Base-by-base conservation (phyloP, 2,113 vertebrate genomes). In the Phaetusa simplex region DNA sequence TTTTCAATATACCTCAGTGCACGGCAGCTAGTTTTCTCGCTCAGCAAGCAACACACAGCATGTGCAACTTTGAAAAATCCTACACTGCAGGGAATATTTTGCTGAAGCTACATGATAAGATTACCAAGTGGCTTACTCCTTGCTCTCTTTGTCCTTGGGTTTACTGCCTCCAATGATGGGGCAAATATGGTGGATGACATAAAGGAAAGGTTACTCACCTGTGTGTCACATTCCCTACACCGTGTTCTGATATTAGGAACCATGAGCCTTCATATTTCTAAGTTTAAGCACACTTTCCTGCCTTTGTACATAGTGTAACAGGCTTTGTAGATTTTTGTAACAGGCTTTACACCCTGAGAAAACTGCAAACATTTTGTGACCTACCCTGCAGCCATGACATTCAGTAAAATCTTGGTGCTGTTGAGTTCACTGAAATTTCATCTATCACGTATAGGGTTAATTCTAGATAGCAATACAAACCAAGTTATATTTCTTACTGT, bases 101-200 rank as follows among this genome's bases (percentile, higher is more conserved):
- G 95, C 97, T 98, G 96, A 96, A 96, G 83, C 96, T 94, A 95
- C 98, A 98, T 95, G 97, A 97, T 97, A 96, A 96, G 97, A 96
- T 97, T 98, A 96, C 92, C 95, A 96, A 97, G 96, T 94, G 93
- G 78, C 93, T 98, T 92, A 94, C 91, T 95, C 96, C 87, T 95
- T 95, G 95, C 96, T 97, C 94, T 93, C 80, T 98, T 98, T 98
- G 97, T 98, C 97, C 98, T 98, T 97, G 96, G 86, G 85, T 97
- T 97, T 98, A 74, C 91, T 97, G 76, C 88, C 89, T 94, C 94
- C 96, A 93, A 52, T 82, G 95, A 90, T n/a, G 84, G 97, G 92
- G 82, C 88, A 97, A 95, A 74, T 52, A 92, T 11, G 18, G 84
- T 14, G 29, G 49, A 20, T 71, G 91, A 58, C 34, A 40, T 23